Evolutionary conservation across 92 coral and sea anemone species (phyloP).

Genomic region (Porites lobata): DNA sequence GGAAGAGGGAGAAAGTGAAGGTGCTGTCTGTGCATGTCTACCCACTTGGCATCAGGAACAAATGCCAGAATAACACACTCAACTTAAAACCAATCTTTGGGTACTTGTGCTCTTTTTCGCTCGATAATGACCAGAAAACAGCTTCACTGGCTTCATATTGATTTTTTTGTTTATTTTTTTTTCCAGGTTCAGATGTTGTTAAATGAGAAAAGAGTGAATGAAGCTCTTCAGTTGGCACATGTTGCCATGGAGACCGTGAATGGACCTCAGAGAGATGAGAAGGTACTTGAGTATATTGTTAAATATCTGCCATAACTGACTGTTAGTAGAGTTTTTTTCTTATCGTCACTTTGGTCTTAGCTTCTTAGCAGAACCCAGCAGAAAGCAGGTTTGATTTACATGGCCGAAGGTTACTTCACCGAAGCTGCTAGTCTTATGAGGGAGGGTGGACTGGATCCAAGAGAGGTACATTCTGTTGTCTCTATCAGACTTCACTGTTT

Average conservation of each 20-base stretch:
- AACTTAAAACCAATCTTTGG: too few relatives aligned
- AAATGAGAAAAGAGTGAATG: constrained; percentile 86
- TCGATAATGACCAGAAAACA: too few relatives aligned
- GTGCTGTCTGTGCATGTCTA: too few relatives aligned
- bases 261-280: constrained; percentile 78
- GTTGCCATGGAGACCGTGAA: constrained; percentile 95
- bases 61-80: too few relatives aligned
- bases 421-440: constrained; percentile 89
- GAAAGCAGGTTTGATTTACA: constrained; percentile 94
- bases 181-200: constrained; percentile 88
- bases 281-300: constrained; percentile 50
- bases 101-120: too few relatives aligned
- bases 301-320: background rate
- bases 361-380: constrained; percentile 88
- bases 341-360: constrained; percentile 27
- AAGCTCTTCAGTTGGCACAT: constrained; percentile 96
- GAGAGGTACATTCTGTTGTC: constrained; percentile 72
- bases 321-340: background rate
- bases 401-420: constrained; percentile 84
- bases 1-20: too few relatives aligned
- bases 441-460: constrained; percentile 93
- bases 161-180: background rate
- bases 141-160: background rate
- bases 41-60: too few relatives aligned
- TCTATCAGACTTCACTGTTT: background rate